Conservation (phyloP, 2,888 invertebrate genomes). For the Apodemia hepburni region DNA sequence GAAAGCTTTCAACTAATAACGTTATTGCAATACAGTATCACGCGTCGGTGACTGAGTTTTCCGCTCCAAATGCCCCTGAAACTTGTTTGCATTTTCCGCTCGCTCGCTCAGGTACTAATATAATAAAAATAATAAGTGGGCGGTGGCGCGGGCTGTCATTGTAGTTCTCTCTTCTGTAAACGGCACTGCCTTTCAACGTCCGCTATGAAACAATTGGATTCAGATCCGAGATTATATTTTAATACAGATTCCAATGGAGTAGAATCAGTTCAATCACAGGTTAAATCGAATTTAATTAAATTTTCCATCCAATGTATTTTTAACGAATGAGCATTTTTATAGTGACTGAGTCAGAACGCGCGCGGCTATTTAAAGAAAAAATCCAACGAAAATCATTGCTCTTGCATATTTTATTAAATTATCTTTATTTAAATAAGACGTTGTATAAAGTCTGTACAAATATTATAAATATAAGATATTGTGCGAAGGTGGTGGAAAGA, state of each 20-base stretch:
- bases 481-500: too few species aligned
- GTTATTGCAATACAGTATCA: background rate
- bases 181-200: background rate
- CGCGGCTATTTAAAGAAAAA: too few species aligned
- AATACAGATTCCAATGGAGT: background rate
- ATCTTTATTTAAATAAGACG: too few species aligned
- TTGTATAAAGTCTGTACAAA: too few species aligned
- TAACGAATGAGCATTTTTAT: background rate
- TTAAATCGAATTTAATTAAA: background rate
- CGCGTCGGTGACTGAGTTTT: background rate
- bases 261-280: background rate
- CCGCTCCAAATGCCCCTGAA: background rate
- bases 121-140: conserved; percentile 2
- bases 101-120: background rate
- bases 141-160: background rate
- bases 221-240: background rate
- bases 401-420: too few species aligned
- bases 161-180: background rate
- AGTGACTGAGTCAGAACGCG: too few species aligned
- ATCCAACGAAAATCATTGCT: too few species aligned
- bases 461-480: too few species aligned
- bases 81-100: background rate
- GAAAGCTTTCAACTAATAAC: background rate
- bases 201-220: background rate
- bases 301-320: background rate